Percentiles rank a stretch among this genome's conserved stretches.
phyloP scores from a whole-genome alignment of 2,888 invertebrate species.

The Pheosia gnoma region DNA sequence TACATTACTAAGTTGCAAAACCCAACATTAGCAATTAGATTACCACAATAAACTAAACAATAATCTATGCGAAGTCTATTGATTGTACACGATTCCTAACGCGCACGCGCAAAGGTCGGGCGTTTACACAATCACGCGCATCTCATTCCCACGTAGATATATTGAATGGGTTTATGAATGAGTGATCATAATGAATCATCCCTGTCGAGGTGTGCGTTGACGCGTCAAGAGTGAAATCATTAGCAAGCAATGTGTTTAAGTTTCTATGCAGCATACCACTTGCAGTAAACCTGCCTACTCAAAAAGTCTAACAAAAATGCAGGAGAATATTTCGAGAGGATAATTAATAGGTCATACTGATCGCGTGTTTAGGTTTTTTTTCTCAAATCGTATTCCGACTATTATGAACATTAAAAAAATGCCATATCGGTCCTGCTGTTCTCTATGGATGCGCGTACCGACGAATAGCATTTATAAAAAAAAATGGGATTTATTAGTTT shows the following conservation, averaged over 20 bases:
- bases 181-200: constrained; percentile 1
- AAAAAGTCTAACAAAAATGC: too few relatives aligned
- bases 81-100: background rate
- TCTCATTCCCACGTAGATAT: constrained; percentile 23
- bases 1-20: background rate
- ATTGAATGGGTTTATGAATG: constrained; percentile 13
- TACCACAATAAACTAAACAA: background rate
- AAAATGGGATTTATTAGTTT: too few relatives aligned
- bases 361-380: too few relatives aligned
- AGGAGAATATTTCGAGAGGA: too few relatives aligned
- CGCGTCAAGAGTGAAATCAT: background rate
- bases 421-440: too few relatives aligned
- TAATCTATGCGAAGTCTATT: background rate
- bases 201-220: background rate
- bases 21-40: background rate
- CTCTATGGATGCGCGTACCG: too few relatives aligned
- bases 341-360: too few relatives aligned
- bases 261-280: too few relatives aligned
- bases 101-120: constrained; percentile 19
- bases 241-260: background rate
- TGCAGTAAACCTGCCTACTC: too few relatives aligned
- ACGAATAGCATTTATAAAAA: too few relatives aligned
- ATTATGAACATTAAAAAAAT: too few relatives aligned
- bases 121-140: constrained; percentile 16
- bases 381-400: too few relatives aligned